These are phyloP conservation scores for Rhipidura dahli DNA, from an alignment of 2,113 vertebrate species.

Conservation along the genomic window DNA sequence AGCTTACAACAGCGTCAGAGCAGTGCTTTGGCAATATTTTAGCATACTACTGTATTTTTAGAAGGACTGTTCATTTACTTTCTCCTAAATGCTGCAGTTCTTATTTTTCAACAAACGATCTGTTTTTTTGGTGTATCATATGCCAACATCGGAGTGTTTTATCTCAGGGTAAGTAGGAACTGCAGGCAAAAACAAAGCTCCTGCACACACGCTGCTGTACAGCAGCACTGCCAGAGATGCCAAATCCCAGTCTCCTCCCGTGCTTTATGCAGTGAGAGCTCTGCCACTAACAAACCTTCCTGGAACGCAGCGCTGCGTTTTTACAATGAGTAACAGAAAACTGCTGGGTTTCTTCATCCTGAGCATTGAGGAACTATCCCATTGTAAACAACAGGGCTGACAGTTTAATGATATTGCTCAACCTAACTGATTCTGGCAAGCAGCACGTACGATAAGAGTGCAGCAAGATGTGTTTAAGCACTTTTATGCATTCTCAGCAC, in stretches of 20 bases:
- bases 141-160: slow-evolving; percentile 30
- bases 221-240: not conserved
- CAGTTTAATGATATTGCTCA: slow-evolving; percentile 3
- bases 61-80: slow-evolving; percentile 60
- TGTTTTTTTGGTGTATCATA: not conserved
- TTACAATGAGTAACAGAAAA: not conserved
- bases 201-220: not conserved
- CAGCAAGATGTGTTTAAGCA: not conserved
- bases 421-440: not conserved
- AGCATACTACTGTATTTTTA: slow-evolving; percentile 55
- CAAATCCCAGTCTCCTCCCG: slow-evolving; percentile 1
- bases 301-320: not conserved
- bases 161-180: not conserved
- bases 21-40: slow-evolving; percentile 56
- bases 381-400: not conserved
- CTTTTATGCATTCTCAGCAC: not conserved
- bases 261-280: not conserved
- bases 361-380: not conserved
- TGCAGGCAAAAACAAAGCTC: slow-evolving; percentile 37
- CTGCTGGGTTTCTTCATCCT: slow-evolving; percentile 18
- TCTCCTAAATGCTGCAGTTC: slow-evolving; percentile 27
- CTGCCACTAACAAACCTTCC: not conserved
- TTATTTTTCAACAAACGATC: slow-evolving; percentile 38
- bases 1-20: slow-evolving; percentile 35
- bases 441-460: not conserved